Base-by-base conservation (phyloP, 2,113 vertebrate species). In the Litocranius walleri region DNA sequence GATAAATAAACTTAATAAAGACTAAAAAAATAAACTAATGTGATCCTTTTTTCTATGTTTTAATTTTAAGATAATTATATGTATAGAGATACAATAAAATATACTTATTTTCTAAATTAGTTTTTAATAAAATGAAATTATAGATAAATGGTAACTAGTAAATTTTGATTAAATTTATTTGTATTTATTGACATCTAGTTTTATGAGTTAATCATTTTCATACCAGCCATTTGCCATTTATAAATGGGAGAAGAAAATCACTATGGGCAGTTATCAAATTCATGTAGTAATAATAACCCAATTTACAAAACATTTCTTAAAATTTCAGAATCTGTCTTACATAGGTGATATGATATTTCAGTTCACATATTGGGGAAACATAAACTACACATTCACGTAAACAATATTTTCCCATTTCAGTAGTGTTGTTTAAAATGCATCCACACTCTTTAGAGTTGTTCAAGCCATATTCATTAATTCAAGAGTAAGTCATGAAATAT, bases 391-490 rank as follows among this genome's bases (percentile, higher is more conserved):
- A 59, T 78, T 94, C 23, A 83, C 25, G 25, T 50, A 40, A 64
- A 83, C 36, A 89, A 12, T 16, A 61, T 29, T 21, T n/a, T 87
- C 30, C 62, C 74, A 90, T 87, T 91, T 97, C 33, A 8, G 5
- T 89, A 29, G n/a, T 84, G 17, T 64, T 92, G 71, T 92, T 97
- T 91, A 95, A 97, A 86, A 88, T 21, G 29, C 3, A 78, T 56
- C 27, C 33, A 13, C 7, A 64, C 36, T 2, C 0, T 88, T 16
- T 14, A 80, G 12, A 91, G 23, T 56, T 71, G 33, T 59, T 77
- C 50, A 78, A 54, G 78, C 25, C 13, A 67, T 84, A 96, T 50
- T 80, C 11, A 83, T 82, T 83, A 77, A 88, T 92, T 88, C 14
- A 90, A 33, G 88, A 92, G 48, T 67, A 85, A 86, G 92, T 82